These are phyloP conservation scores for Channallabes apus DNA, from an alignment of 2,797 vertebrate species.

Conservation along the genomic window DNA sequence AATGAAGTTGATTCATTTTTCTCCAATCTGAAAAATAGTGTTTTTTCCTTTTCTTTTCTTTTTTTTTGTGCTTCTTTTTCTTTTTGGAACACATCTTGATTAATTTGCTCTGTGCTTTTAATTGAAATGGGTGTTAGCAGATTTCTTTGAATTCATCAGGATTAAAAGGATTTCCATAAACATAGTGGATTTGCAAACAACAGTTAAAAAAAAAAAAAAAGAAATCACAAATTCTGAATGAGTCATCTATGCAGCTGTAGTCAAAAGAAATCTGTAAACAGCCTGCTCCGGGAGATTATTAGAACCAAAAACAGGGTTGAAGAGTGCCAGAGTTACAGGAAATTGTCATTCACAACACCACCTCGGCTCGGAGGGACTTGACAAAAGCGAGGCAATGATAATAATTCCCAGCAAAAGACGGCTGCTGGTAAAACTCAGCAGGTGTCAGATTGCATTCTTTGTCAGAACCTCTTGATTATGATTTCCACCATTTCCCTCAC, in stretches of 20 bases:
- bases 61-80: background rate
- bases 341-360: constrained; percentile 17
- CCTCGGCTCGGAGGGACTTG: constrained; percentile 20
- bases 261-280: constrained; percentile 49
- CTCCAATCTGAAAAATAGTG: constrained; percentile 3
- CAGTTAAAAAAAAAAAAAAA: constrained; percentile 6
- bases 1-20: constrained; percentile 33
- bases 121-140: constrained; percentile 28
- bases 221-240: constrained; percentile 31
- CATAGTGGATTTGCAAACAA: constrained; percentile 37
- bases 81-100: constrained; percentile 34
- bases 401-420: constrained; percentile 32
- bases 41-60: background rate
- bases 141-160: constrained; percentile 17
- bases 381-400: constrained; percentile 41
- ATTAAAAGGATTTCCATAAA: constrained; percentile 38
- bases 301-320: constrained; percentile 35
- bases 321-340: constrained; percentile 20
- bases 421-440: constrained; percentile 38
- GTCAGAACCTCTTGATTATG: constrained; percentile 46
- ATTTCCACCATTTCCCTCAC: constrained; percentile 45
- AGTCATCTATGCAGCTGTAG: constrained; percentile 54
- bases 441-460: constrained; percentile 48
- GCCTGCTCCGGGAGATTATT: constrained; percentile 52
- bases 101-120: constrained; percentile 47